These are phyloP conservation scores for Trematomus bernacchii DNA, from an alignment of 2,797 vertebrate species.

Conservation along the genomic window DNA sequence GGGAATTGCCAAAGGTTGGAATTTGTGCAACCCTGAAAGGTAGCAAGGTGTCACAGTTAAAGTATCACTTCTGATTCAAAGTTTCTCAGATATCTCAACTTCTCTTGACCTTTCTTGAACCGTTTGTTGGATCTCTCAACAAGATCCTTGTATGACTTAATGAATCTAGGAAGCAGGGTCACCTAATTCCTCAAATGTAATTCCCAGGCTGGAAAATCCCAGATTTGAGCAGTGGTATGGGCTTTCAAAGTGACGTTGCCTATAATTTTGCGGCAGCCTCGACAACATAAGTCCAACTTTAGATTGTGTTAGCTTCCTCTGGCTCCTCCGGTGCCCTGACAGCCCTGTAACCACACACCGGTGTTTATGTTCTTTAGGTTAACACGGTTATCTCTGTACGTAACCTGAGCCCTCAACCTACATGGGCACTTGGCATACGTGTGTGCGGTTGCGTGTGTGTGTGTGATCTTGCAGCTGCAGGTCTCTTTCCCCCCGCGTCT, in stretches of 20 bases:
- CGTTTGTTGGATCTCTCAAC: slow-evolving; percentile 22
- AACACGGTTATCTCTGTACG: slow-evolving; percentile 81
- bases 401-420: slow-evolving; percentile 75
- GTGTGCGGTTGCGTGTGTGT: slow-evolving; percentile 52
- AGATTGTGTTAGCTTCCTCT: slow-evolving; percentile 49
- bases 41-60: background rate
- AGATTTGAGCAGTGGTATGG: slow-evolving; percentile 43
- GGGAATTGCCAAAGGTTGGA: slow-evolving; percentile 4
- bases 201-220: slow-evolving; percentile 63
- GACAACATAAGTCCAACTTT: slow-evolving; percentile 63
- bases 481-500: slow-evolving; percentile 42
- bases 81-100: slow-evolving; percentile 34
- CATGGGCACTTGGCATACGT: slow-evolving; percentile 69
- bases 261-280: slow-evolving; percentile 64
- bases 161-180: slow-evolving; percentile 38
- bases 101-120: slow-evolving; percentile 37
- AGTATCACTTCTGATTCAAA: slow-evolving; percentile 18
- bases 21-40: slow-evolving; percentile 7
- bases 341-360: slow-evolving; percentile 73
- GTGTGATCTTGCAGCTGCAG: slow-evolving; percentile 76
- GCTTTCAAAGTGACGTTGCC: slow-evolving; percentile 45
- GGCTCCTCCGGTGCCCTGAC: slow-evolving; percentile 54
- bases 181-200: slow-evolving; percentile 45
- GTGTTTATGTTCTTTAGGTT: slow-evolving; percentile 84
- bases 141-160: slow-evolving; percentile 42